A percentile compares a stretch with the other conserved stretches of the same genome.
Conservation (phyloP, 1,140 invertebrate genomes). For the Danaus plexippus region DNA sequence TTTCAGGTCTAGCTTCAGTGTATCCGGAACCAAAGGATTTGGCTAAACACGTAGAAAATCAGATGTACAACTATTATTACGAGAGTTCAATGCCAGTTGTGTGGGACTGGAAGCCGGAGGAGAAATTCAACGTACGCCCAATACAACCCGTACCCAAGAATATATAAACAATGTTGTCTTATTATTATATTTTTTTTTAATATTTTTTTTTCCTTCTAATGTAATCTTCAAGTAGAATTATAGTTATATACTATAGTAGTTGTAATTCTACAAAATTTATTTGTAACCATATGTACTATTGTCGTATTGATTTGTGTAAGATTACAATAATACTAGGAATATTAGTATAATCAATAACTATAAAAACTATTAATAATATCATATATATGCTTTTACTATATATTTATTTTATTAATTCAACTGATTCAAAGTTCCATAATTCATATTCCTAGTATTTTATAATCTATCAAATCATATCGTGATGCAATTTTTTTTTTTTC, state of each 20-base stretch:
- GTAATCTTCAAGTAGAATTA: conserved; percentile 4
- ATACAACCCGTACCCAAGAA: conserved; percentile 68
- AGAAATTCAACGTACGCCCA: conserved; percentile 70
- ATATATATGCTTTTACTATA: conserved; percentile 8
- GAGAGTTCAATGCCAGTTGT: conserved; percentile 82
- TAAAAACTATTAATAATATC: neutral
- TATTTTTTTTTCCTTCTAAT: conserved; percentile 5
- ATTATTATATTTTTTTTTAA: conserved; percentile 2
- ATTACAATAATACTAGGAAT: neutral
- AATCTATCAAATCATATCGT: neutral
- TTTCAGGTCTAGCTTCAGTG: conserved; percentile 82
- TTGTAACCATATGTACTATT: too few relatives aligned
- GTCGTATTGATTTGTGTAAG: too few relatives aligned
- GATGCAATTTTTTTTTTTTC: neutral
- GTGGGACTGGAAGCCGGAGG: conserved; percentile 79
- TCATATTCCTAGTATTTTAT: neutral
- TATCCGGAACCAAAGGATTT: conserved; percentile 89
- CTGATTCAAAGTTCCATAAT: conserved; percentile 2
- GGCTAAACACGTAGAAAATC: conserved; percentile 78
- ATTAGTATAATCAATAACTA: neutral
- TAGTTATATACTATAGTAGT: too few relatives aligned
- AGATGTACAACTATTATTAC: conserved; percentile 86
- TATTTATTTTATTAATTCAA: neutral
- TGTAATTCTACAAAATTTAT: too few relatives aligned
- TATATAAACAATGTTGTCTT: conserved; percentile 42